Percentiles rank a stretch among this genome's conserved stretches.
Evolutionary conservation across 2,113 vertebrate genomes (phyloP).

Genomic region (Mustela nigripes): DNA sequence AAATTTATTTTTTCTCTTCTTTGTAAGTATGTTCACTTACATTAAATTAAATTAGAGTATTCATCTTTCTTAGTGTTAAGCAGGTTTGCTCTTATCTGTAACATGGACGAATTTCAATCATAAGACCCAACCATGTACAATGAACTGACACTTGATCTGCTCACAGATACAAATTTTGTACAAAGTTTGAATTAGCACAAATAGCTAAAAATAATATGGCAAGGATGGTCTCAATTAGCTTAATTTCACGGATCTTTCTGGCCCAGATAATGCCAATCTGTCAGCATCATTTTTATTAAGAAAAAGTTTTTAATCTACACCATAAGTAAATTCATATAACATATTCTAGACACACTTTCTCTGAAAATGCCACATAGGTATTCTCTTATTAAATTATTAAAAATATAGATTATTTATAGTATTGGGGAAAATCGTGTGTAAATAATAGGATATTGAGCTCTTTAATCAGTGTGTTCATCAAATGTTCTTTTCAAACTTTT

Average conservation of each 20-base stretch:
- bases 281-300: neutral
- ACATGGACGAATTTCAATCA: neutral
- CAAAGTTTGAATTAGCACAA: neutral
- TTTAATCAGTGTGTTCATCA: conserved; percentile 21
- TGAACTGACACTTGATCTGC: neutral
- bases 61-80: neutral
- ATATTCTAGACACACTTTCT: neutral
- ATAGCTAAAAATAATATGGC: conserved; percentile 1
- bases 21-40: conserved; percentile 40
- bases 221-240: neutral
- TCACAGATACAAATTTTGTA: neutral
- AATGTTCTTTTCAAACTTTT: conserved; percentile 6
- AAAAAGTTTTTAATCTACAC: conserved; percentile 33
- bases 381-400: conserved; percentile 40
- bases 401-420: neutral
- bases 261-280: neutral
- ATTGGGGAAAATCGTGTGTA: conserved; percentile 34
- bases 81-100: conserved; percentile 18
- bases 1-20: conserved; percentile 29
- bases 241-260: neutral
- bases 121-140: neutral
- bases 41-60: conserved; percentile 31
- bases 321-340: conserved; percentile 30
- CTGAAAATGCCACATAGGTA: neutral
- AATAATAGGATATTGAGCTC: neutral